Evolutionary conservation across 1,140 invertebrate species (phyloP), one percentile per base, ranked within the genome.

Genomic region (Stegodyphus dumicola): DNA sequence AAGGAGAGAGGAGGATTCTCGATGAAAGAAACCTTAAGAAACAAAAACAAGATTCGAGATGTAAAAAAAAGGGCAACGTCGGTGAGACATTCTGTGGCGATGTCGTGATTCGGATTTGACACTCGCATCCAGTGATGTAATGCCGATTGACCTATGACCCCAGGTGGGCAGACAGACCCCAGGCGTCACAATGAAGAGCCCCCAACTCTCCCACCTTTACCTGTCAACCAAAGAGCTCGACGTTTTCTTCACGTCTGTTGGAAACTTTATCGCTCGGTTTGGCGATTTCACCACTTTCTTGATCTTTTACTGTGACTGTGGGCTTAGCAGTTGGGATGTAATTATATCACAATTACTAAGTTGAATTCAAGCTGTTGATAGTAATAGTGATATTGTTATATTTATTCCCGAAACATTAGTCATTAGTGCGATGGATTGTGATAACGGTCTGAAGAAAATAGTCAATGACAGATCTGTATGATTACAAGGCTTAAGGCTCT

Each of bases 21-120:
- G 17, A 67, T 67, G 17, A 67, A 17, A 67, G n/a, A 70, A 60
- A 54, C 17, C 65, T 69, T 18, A 75, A 79, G 53, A 79, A 70
- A 79, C 56, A 75, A 60, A 33, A 77, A 15, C 60, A 70, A 65
- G 69, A 67, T 7, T 67, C 65, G 17, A 67, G 54, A 53, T n/a
- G 49, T 51, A 77, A 78, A 67, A 83, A 83, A 83, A 67, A 56
- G 51, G 17, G 10, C 65, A 33, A 53, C 18, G 67, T 52, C 56
- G 71, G 71, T 75, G 71, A 83, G 80, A 83, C 80, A 83, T 83
- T 83, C 80, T 65, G 78, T 64, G 54, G 71, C 71, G 49, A 75
- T 83, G 80, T 83, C 80, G 80, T 83, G 80, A 83, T 75, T 74
- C 60, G 56, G 51, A 74, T 75, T 83, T 83, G 80, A 83, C 80